Conservation (phyloP, 2,113 vertebrate genomes). For the Aythya baeri region DNA sequence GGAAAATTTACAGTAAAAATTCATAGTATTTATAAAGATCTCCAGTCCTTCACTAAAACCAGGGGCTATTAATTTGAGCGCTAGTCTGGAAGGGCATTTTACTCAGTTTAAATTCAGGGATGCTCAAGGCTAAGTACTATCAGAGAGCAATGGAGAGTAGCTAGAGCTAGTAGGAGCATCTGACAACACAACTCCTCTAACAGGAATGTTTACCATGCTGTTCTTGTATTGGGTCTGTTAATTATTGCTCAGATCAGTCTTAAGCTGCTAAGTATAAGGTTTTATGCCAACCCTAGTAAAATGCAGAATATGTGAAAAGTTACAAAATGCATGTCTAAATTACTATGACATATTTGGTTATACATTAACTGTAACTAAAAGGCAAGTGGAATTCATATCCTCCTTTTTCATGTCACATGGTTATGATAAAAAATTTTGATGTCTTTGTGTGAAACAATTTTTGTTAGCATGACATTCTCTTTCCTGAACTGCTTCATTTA, state of each 20-base stretch:
- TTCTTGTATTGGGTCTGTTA: not conserved
- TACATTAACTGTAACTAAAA: not conserved
- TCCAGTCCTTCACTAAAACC: not conserved
- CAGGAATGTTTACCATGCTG: fast-evolving
- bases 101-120: not conserved
- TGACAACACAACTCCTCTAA: not conserved
- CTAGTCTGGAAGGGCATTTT: not conserved
- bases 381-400: not conserved
- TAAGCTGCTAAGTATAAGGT: not conserved
- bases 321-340: not conserved
- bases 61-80: not conserved
- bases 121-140: not conserved
- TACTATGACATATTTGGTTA: fast-evolving
- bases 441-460: not conserved
- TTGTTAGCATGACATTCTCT: not conserved
- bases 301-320: not conserved
- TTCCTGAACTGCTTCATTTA: not conserved
- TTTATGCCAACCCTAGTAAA: not conserved
- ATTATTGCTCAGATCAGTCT: not conserved
- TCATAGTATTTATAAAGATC: not conserved
- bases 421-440: not conserved
- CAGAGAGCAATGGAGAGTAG: not conserved
- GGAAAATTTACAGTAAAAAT: not conserved
- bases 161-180: not conserved
- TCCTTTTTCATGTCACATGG: fast-evolving